Evolutionary conservation across 2,797 vertebrate genomes (phyloP), one percentile per base, ranked within the genome.

Genomic region (Loriculus beryllinus): DNA sequence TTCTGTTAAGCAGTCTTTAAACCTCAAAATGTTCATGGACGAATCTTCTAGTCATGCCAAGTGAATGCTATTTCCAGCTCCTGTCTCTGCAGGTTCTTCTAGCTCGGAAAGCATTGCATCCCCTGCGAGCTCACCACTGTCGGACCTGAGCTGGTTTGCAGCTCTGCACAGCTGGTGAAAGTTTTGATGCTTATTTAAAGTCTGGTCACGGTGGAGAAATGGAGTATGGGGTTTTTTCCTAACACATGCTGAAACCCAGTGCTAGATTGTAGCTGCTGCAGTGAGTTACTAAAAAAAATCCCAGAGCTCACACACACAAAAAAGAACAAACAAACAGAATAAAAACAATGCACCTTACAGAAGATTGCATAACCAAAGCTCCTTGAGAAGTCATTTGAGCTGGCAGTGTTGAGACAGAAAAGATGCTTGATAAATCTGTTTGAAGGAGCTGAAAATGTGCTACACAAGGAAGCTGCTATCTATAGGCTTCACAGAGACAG

Each of bases 401-500:
- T 86, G 96, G 92, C 95, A 93, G 88, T 43, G 88, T 79, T 93
- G 79, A 95, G 95, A 82, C 86, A 76, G 89, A 69, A 84, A 96
- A 93, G 94, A 96, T 93, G 92, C 62, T 77, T 85, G 85, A 95
- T 91, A 91, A 97, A 96, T 91, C 79, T 95, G 86, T 95, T 84
- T 88, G 95, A 90, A 88, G 90, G 94, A 95, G 86, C 94, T 95
- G 88, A 92, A 96, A 93, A 95, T 78, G 80, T 75, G 89, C 92
- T 90, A 86, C 93, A 88, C 88, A 87, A 94, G 94, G 90, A 92
- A 95, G 95, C 88, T 95, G 94, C 94, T 94, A 96, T 96, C 96
- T 91, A 88, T 92, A 95, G 92, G 86, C 82, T 83, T 91, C 76
- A 49, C 85, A 84, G 84, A 81, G 93, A 86, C 95, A 93, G 91